Evolutionary conservation across 2,113 vertebrate species (phyloP).

Genomic region (Picathartes gymnocephalus): DNA sequence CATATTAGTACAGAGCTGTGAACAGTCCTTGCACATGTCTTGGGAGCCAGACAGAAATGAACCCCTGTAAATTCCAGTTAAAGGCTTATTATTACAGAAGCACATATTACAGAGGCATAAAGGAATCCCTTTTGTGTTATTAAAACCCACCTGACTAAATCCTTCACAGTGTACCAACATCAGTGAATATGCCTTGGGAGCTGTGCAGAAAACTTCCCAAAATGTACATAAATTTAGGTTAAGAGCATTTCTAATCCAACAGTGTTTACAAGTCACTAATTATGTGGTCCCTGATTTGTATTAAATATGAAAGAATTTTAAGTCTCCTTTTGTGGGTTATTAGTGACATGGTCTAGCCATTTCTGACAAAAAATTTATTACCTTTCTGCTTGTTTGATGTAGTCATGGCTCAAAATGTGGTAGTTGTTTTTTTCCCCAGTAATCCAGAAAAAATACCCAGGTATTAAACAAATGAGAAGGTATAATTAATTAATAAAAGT

Average conservation of each 20-base stretch:
- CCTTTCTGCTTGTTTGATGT: not conserved
- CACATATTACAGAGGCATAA: not conserved
- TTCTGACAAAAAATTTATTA: not conserved
- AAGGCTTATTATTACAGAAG: not conserved
- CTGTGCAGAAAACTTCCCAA: not conserved
- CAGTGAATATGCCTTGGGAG: not conserved
- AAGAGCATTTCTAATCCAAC: not conserved
- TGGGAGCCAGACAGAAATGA: not conserved
- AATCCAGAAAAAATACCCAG: not conserved
- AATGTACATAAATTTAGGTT: not conserved
- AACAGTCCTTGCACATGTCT: not conserved
- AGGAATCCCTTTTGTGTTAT: not conserved
- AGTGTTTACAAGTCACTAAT: not conserved
- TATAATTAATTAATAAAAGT: not conserved
- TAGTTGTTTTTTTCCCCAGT: not conserved
- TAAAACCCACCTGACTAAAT: not conserved
- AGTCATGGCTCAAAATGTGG: not conserved
- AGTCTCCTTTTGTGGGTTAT: not conserved
- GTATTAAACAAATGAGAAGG: not conserved
- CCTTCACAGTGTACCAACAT: not conserved
- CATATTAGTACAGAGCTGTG: not conserved
- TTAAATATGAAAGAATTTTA: not conserved
- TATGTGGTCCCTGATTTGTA: not conserved
- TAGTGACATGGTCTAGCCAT: not conserved
- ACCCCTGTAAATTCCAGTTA: not conserved